Evolutionary conservation across 2,888 invertebrate species (phyloP).

Genomic region (Clitarchus hookeri): DNA sequence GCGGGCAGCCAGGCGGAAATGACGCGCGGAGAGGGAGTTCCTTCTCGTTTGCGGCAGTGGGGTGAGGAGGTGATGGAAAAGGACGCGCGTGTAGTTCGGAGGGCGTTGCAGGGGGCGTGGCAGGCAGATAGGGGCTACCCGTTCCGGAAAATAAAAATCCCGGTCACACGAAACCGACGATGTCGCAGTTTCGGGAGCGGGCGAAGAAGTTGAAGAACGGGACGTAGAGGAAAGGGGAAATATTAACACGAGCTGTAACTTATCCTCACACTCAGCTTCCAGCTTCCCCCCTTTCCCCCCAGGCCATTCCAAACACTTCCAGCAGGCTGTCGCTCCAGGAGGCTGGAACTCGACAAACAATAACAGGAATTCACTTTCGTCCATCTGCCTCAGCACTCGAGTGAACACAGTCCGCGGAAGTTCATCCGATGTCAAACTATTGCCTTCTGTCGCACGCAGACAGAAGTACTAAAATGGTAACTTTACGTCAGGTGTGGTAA

Average conservation of each 20-base stretch:
- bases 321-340: neutral
- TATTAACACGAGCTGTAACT: too few relatives aligned
- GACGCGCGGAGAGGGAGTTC: neutral
- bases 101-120: neutral
- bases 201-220: neutral
- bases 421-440: too few relatives aligned
- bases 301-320: neutral
- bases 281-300: neutral
- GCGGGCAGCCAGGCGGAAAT: neutral
- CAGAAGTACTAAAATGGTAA: too few relatives aligned
- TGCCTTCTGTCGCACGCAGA: too few relatives aligned
- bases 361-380: neutral
- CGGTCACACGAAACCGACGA: neutral
- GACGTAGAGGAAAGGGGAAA: neutral
- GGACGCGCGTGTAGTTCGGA: neutral
- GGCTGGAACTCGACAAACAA: neutral
- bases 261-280: too few relatives aligned
- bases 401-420: neutral
- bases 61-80: neutral
- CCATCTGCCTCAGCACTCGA: neutral
- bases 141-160: neutral
- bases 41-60: neutral
- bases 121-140: conserved; percentile 6
- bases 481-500: too few relatives aligned
- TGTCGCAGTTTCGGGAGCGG: conserved; percentile 6